Conservation (phyloP, 30 jellyfish, hydroid and myxozoan genomes). For the Cassiopea andromeda region DNA sequence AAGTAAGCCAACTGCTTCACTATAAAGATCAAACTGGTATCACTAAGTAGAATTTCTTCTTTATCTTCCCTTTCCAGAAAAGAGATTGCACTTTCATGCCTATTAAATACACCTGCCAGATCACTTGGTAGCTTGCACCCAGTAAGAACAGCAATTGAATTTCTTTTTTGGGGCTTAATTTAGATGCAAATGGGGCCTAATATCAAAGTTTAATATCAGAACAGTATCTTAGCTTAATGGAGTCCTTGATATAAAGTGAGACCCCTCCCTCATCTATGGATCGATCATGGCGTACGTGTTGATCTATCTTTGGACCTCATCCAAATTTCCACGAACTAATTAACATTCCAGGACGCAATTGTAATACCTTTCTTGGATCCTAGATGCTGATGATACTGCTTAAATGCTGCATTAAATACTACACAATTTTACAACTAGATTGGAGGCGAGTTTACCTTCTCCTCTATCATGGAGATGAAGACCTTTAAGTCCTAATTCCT, state of each 20-base stretch:
- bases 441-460: too few relatives aligned
- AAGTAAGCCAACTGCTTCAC: background rate
- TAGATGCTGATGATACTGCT: too few relatives aligned
- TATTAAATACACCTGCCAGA: background rate
- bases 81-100: background rate
- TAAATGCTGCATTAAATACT: too few relatives aligned
- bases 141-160: background rate
- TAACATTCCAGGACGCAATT: too few relatives aligned
- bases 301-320: too few relatives aligned
- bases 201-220: background rate
- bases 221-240: background rate
- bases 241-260: too few relatives aligned
- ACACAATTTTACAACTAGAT: too few relatives aligned
- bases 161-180: background rate
- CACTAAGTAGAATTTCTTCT: conserved; percentile 19
- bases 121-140: conserved; percentile 34
- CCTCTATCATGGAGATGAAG: too few relatives aligned
- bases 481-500: too few relatives aligned
- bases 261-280: background rate
- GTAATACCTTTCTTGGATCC: too few relatives aligned
- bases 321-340: too few relatives aligned
- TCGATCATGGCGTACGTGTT: background rate
- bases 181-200: background rate
- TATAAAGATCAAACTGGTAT: conserved; percentile 30
- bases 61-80: conserved; percentile 12